A percentile compares a stretch with the other conserved stretches of the same genome.
phyloP scores from a whole-genome alignment of 2,797 vertebrate genomes.

The Hirundo rustica region DNA sequence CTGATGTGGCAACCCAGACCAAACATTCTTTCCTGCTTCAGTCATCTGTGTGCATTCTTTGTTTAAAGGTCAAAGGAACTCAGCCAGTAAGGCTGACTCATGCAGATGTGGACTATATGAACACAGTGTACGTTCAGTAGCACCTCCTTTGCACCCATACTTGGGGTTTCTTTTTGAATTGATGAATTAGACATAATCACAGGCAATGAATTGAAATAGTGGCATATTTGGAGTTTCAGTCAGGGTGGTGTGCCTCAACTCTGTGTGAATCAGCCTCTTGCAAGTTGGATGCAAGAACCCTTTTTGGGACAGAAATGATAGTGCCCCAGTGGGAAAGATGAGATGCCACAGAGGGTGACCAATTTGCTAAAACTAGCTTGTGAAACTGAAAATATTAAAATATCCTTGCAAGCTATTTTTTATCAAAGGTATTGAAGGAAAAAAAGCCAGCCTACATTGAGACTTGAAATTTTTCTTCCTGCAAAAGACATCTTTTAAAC shows the following conservation, averaged over 20 bases:
- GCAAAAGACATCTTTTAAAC: neutral
- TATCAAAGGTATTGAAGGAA: neutral
- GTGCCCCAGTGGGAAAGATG: neutral
- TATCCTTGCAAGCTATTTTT: neutral
- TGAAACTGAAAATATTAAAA: neutral
- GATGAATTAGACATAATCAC: neutral
- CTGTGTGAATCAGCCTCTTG: neutral
- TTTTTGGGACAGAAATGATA: neutral
- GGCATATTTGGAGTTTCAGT: neutral
- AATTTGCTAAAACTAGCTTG: neutral
- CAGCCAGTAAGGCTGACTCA: slow-evolving; percentile 1
- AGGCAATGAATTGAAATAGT: neutral
- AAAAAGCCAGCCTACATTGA: neutral
- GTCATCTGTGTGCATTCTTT: slow-evolving; percentile 35
- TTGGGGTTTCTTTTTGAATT: neutral
- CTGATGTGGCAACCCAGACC: slow-evolving; percentile 65
- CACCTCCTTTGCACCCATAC: neutral
- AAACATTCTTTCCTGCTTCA: slow-evolving; percentile 64
- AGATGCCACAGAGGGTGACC: neutral
- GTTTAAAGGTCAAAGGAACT: slow-evolving; percentile 70
- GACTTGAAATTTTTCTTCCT: neutral
- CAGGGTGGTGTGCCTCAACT: neutral
- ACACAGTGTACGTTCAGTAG: neutral
- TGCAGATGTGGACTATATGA: neutral
- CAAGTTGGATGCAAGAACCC: neutral